Evolutionary conservation across 1,140 invertebrate species (phyloP).

Genomic region (Armadillidium nasatum): DNA sequence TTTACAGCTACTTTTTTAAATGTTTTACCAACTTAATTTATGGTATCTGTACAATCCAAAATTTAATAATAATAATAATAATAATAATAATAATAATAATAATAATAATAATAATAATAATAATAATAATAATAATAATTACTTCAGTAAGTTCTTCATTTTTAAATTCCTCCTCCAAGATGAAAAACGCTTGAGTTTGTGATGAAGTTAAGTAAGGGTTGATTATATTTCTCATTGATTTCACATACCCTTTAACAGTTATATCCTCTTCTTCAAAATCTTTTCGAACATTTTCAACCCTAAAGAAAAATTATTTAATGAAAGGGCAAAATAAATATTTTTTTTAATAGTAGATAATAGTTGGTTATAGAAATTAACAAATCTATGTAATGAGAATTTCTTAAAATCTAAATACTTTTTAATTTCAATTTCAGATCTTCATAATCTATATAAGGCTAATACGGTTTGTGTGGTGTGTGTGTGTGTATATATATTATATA

Average conservation of each 20-base stretch:
- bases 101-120: background rate
- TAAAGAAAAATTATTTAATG: too few species aligned
- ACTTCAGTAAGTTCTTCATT: background rate
- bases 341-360: too few species aligned
- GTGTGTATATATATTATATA: too few species aligned
- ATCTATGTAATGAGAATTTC: too few species aligned
- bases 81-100: too few species aligned
- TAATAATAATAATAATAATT: background rate
- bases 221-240: background rate
- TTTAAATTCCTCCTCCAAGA: background rate
- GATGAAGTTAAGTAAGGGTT: background rate
- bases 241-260: slow-evolving; percentile 1
- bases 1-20: background rate
- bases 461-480: too few species aligned
- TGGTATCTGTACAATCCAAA: background rate
- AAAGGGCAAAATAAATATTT: too few species aligned
- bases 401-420: too few species aligned
- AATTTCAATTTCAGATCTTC: too few species aligned
- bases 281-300: too few species aligned
- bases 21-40: background rate
- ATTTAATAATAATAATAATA: background rate
- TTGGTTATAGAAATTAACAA: too few species aligned
- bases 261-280: background rate
- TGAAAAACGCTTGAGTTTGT: background rate
- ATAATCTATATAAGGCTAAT: too few species aligned